Evolutionary conservation across 2,888 invertebrate genomes (phyloP).

Genomic region (Alentia gelatinosa): DNA sequence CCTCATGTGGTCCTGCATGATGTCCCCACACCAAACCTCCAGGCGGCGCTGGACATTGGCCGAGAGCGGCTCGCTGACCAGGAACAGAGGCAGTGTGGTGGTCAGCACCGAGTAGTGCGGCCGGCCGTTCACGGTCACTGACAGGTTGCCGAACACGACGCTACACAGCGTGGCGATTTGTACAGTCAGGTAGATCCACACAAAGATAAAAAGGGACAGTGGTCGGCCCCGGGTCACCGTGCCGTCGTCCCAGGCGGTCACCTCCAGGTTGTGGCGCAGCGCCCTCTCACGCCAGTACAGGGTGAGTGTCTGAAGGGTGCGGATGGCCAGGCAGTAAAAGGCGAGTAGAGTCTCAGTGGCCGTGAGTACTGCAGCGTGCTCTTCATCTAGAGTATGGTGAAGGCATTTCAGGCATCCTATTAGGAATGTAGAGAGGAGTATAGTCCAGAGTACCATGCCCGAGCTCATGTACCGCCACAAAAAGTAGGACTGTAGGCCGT

Average conservation of each 20-base stretch:
- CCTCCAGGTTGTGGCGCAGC: slow-evolving; percentile 34
- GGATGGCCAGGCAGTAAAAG: slow-evolving; percentile 37
- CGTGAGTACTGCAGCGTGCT: slow-evolving; percentile 30
- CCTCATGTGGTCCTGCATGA: slow-evolving; percentile 51
- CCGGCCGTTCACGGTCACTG: slow-evolving; percentile 3
- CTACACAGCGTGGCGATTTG: slow-evolving; percentile 36
- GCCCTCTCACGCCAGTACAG: slow-evolving; percentile 46
- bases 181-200: slow-evolving; percentile 40
- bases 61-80: slow-evolving; percentile 49
- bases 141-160: slow-evolving; percentile 44
- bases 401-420: slow-evolving; percentile 44
- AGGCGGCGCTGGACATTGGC: slow-evolving; percentile 28
- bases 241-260: slow-evolving; percentile 54
- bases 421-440: neutral
- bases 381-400: slow-evolving; percentile 8
- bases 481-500: neutral
- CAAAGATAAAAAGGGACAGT: slow-evolving; percentile 36
- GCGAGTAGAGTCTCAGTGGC: slow-evolving; percentile 20
- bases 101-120: slow-evolving; percentile 42
- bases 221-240: slow-evolving; percentile 54
- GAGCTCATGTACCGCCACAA: slow-evolving; percentile 14
- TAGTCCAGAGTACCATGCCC: slow-evolving; percentile 8
- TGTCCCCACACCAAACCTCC: slow-evolving; percentile 50
- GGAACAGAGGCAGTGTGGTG: slow-evolving; percentile 43
- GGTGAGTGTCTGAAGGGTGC: slow-evolving; percentile 38